Percentiles rank a stretch among this genome's conserved stretches.
Evolutionary conservation across 2,113 vertebrate species (phyloP).

Genomic region (Myotis brandtii): DNA sequence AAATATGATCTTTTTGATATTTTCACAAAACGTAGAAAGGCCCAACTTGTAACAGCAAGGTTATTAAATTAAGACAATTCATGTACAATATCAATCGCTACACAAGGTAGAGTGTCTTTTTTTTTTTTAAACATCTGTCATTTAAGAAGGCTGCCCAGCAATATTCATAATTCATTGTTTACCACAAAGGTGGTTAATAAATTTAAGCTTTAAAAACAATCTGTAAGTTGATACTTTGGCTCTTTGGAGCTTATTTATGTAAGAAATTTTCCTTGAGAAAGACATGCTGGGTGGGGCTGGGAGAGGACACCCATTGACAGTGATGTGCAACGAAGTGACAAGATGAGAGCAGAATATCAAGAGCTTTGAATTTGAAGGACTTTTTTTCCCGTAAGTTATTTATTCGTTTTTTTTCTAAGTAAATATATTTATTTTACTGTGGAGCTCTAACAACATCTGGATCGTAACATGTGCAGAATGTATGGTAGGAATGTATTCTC

Average conservation of each 20-base stretch:
- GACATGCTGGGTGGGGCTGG: constrained; percentile 16
- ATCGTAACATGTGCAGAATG: constrained; percentile 99
- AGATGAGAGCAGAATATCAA: constrained; percentile 89
- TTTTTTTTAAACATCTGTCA: constrained; percentile 12
- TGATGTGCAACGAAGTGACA: constrained; percentile 89
- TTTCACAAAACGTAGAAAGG: constrained; percentile 78
- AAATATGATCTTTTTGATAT: constrained; percentile 38
- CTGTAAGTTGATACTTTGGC: constrained; percentile 54
- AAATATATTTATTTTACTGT: constrained; percentile 99
- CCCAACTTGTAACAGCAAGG: constrained; percentile 64
- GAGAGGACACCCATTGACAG: constrained; percentile 72
- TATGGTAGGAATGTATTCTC: constrained; percentile 93
- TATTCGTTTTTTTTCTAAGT: constrained; percentile 95
- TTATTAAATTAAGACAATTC: constrained; percentile 71
- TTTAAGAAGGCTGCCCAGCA: constrained; percentile 32
- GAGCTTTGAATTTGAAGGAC: constrained; percentile 93
- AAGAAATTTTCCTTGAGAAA: constrained; percentile 57
- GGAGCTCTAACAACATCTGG: constrained; percentile 94
- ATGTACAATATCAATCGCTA: constrained; percentile 22
- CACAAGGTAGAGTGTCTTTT: not conserved
- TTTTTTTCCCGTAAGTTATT: constrained; percentile 94
- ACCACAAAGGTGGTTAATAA: constrained; percentile 69
- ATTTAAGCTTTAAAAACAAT: constrained; percentile 69
- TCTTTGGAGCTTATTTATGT: constrained; percentile 48
- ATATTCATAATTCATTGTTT: constrained; percentile 45